Evolutionary conservation across 2,797 vertebrate species (phyloP).

Genomic region (Thunnus albacares): DNA sequence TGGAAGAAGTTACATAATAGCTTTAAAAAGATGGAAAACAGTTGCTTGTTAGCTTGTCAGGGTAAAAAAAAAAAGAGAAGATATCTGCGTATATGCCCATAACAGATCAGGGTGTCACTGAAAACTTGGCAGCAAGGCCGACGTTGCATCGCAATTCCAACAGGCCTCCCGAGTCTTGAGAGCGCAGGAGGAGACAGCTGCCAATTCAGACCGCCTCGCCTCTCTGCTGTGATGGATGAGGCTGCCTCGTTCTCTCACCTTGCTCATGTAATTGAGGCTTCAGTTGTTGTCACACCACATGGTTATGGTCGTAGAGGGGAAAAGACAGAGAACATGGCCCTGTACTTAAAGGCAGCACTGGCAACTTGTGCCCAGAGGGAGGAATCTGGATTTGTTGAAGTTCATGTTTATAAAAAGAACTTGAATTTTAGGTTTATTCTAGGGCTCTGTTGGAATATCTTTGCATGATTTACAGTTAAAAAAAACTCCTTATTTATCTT

Average conservation of each 20-base stretch:
- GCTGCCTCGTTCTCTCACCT: conserved; percentile 59
- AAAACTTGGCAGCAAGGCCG: conserved; percentile 47
- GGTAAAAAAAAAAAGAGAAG: conserved; percentile 9
- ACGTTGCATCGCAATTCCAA: conserved; percentile 59
- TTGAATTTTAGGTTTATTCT: no score
- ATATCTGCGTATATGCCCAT: not conserved
- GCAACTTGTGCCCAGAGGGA: no score
- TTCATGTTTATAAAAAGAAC: no score
- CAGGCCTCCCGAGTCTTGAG: conserved; percentile 46
- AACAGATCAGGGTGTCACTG: conserved; percentile 51
- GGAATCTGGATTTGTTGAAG: no score
- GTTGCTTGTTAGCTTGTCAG: conserved; percentile 9
- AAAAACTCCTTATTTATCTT: no score
- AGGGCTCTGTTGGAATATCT: no score
- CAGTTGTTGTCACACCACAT: conserved; percentile 28
- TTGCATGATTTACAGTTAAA: no score
- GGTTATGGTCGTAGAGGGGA: conserved; percentile 10
- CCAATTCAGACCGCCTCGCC: conserved; percentile 58
- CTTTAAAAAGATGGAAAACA: not conserved
- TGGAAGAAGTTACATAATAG: not conserved
- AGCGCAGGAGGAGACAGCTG: conserved; percentile 64
- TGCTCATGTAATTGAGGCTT: conserved; percentile 63
- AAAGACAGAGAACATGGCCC: not conserved
- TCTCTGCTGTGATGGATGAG: conserved; percentile 73
- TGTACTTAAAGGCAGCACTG: not conserved